Evolutionary conservation across 2,113 vertebrate genomes (phyloP).

Genomic region (Mustela lutreola): DNA sequence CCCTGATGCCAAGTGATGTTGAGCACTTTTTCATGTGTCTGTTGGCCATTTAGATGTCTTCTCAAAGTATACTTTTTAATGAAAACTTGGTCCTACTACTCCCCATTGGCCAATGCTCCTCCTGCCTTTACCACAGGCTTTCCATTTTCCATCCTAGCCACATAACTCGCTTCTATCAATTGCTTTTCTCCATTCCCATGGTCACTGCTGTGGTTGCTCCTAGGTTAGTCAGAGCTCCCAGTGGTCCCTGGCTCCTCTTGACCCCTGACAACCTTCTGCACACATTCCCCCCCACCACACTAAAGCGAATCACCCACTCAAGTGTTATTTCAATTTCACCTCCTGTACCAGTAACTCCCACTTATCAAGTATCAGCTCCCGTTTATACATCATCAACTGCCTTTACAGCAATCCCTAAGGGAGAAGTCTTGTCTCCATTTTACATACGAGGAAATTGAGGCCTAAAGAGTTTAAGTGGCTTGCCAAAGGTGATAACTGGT

Average conservation of each 20-base stretch:
- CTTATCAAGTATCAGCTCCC: neutral
- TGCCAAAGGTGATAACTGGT: neutral
- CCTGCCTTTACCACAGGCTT: neutral
- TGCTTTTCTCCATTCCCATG: neutral
- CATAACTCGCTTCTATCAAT: fast-evolving
- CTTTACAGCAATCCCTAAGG: neutral
- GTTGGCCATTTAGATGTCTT: too few relatives aligned
- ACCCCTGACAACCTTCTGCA: neutral
- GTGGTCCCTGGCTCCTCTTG: neutral
- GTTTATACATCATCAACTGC: neutral
- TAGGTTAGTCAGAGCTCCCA: neutral
- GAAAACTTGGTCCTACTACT: neutral
- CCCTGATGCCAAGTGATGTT: too few relatives aligned
- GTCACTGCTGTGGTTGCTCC: neutral
- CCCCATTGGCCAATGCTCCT: neutral
- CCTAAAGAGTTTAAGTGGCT: neutral
- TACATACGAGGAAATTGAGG: neutral
- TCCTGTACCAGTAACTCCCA: neutral
- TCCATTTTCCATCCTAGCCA: neutral
- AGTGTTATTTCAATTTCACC: neutral
- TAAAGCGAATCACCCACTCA: neutral
- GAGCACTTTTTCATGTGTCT: too few relatives aligned
- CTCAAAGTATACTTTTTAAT: neutral
- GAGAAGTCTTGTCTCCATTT: neutral
- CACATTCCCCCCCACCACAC: neutral